Evolutionary conservation across 2,888 invertebrate species (phyloP), one percentile per base, ranked within the genome.

Genomic region (Drosophila mayaguana): DNA sequence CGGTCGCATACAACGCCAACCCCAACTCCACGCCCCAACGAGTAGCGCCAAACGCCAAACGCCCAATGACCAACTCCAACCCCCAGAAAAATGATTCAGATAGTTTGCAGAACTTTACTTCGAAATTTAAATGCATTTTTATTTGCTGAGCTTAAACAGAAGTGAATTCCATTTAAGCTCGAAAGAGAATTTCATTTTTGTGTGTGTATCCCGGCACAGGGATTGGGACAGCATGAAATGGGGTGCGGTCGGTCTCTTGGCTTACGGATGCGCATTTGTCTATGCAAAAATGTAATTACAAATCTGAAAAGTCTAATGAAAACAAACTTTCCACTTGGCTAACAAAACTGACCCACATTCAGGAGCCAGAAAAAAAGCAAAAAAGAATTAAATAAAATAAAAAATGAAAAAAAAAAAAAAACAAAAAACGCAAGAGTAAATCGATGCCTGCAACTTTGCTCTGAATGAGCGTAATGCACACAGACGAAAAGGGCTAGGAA

Each of bases 211-310:
- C 46, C 34, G 12, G 34, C 1, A 20, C 16, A 22, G 14, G 56
- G 34, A 38, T 42, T 59, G 50, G 51, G 55, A 32, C 56, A 25
- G 25, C 46, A 51, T 18, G 42, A 48, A 75, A 56, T 54, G 70
- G 77, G 76, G 75, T 75, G 81, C 66, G 80, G 75, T 68, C 53
- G 46, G 56, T 20, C 64, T 53, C 22, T 40, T 63, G 54, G 57
- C 62, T 54, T 45, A 38, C 28, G 66, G 57, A 46, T 43, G 38
- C 32, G 57, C 71, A 72, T 69, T 74, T 68, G 66, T 66, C 66
- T 75, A 68, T 72, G 71, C 74, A 77, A 67, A 65, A 78, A 70
- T 72, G 72, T 83, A 87, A 87, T 87, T 84, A 87, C 74, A 75
- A 77, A 72, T 66, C 68, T 53, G 48, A 66, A 75, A 61, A 67